These are phyloP conservation scores for Reticulitermes speratus DNA, from an alignment of 1,140 invertebrate species.

Conservation along the genomic window DNA sequence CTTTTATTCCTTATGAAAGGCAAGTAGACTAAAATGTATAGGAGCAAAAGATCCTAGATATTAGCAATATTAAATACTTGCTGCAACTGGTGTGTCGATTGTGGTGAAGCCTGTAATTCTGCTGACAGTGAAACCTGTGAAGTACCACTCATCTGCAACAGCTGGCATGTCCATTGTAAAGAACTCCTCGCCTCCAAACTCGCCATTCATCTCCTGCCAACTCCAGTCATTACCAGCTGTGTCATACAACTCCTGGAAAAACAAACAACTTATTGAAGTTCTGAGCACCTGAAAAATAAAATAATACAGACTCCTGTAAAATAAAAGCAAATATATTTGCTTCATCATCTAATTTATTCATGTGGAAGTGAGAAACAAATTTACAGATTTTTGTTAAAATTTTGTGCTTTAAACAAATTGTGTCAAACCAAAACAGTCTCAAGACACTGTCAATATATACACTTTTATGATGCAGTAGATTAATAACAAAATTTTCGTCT, in stretches of 20 bases:
- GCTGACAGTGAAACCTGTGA: constrained; percentile 52
- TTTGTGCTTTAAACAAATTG: too few relatives aligned
- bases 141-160: constrained; percentile 48
- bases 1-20: too few relatives aligned
- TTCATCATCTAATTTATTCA: not conserved
- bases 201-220: constrained; percentile 50
- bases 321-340: not conserved
- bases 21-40: too few relatives aligned
- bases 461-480: too few relatives aligned
- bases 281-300: not conserved
- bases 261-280: not conserved
- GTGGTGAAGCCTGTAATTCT: constrained; percentile 49
- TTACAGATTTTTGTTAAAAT: too few relatives aligned
- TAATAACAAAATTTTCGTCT: too few relatives aligned
- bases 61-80: constrained; percentile 38
- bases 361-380: not conserved
- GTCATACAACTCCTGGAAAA: constrained; percentile 47
- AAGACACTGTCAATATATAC: too few relatives aligned
- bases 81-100: constrained; percentile 43
- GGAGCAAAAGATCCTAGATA: not conserved
- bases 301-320: not conserved
- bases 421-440: too few relatives aligned
- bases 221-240: constrained; percentile 49
- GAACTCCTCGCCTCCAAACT: constrained; percentile 48
- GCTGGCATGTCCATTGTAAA: constrained; percentile 45